Base-by-base conservation (phyloP, 2,888 invertebrate species). In the Melinopterus prodromus region DNA sequence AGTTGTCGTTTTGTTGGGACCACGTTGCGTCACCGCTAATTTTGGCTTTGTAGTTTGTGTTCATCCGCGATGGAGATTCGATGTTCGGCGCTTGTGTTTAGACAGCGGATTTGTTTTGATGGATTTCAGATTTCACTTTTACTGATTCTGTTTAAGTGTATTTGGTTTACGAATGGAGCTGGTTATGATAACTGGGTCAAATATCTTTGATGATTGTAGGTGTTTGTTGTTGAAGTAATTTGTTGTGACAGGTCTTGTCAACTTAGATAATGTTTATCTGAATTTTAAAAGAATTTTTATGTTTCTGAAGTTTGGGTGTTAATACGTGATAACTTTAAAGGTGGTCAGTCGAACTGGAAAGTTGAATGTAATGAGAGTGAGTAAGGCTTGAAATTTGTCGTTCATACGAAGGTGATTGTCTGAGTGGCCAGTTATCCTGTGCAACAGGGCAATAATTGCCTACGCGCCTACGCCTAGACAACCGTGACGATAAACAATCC, bases 1-100 rank as follows among this genome's bases (percentile, higher is more conserved):
- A 12, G 53, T 53, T 6, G 53, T 53, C 53, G 53, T 53, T 53
- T 53, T 53, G 53, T 53, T 53, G 53, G 53, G 9, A 74, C 36
- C 74, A 82, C 78, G 76, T 83, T 83, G 81, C 83, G 82, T 83
- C 83, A 83, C 79, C 82, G 82, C 81, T 83, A 82, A 81, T 82
- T 83, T 83, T 80, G 83, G 82, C 82, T 78, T 82, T 83, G 70
- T 69, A 15, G 69, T 69, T 16, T 74, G 9, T n/a, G 35, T 35
- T 74, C 76, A 75, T 75, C 70, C 70, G 70, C 76, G 69, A 38
- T 70, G 70, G 76, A 35, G 38, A 69, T 69, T 79, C 69, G 53
- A 53, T 53, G 12, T 26, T 26, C 9, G 1, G 53, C 53, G 53
- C 9, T 9, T 53, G 53, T 53, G 53, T 53, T 26, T 26, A 26